Evolutionary conservation across 2,888 invertebrate species (phyloP).

Genomic region (Lycaena phlaeas): DNA sequence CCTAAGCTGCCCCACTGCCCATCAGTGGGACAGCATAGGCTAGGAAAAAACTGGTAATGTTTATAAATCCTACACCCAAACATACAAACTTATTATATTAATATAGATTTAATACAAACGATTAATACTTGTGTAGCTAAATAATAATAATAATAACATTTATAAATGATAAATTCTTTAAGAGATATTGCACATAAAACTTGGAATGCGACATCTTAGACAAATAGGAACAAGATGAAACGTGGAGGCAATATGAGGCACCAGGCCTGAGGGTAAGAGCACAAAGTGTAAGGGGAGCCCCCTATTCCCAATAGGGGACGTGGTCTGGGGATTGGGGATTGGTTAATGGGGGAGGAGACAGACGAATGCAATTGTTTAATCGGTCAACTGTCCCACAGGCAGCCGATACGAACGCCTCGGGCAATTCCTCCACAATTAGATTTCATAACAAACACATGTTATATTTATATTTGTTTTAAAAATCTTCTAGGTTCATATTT

Average conservation of each 20-base stretch:
- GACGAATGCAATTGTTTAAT: constrained; percentile 17
- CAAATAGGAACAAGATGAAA: background rate
- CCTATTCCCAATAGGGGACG: too few species aligned
- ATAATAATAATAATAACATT: background rate
- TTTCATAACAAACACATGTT: constrained; percentile 8
- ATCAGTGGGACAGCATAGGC: too few species aligned
- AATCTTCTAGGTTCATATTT: too few species aligned
- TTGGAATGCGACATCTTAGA: constrained; percentile 1
- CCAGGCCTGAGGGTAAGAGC: background rate
- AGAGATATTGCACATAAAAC: background rate
- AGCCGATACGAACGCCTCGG: constrained; percentile 2
- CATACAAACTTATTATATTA: too few species aligned
- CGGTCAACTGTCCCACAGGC: constrained; percentile 13
- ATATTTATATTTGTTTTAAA: too few species aligned
- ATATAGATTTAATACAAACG: too few species aligned
- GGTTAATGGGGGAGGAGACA: constrained; percentile 9
- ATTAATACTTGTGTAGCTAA: too few species aligned
- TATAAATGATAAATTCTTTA: background rate
- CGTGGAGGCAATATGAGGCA: background rate
- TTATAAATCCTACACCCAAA: too few species aligned
- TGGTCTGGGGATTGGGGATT: too few species aligned
- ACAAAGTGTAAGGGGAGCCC: constrained; percentile 3
- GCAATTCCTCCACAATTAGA: constrained; percentile 4
- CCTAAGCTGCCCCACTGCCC: too few species aligned
- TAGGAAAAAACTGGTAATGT: too few species aligned